Percentiles rank a stretch among this genome's conserved stretches.
These are phyloP conservation scores for sheep (Ovis aries) DNA, from an alignment of 2,113 vertebrate genomes.

Conservation along the genomic window DNA sequence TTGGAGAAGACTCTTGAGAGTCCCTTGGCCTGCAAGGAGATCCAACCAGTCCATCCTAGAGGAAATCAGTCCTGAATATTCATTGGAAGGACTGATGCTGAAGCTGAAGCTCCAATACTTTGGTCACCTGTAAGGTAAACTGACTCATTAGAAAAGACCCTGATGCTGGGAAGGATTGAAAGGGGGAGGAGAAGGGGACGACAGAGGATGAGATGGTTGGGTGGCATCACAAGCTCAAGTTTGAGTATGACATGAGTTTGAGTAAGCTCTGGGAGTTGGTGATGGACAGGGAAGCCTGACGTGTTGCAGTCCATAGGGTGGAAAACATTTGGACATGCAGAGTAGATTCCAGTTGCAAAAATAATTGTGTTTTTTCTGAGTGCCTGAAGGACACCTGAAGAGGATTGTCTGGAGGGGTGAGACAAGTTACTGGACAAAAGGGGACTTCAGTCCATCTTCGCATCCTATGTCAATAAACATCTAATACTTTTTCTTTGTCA, in stretches of 20 bases:
- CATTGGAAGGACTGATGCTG: background rate
- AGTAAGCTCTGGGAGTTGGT: background rate
- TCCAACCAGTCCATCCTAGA: background rate
- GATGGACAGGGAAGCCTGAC: background rate
- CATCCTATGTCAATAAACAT: background rate
- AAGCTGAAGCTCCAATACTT: background rate
- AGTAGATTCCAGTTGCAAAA: background rate
- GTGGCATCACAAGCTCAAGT: background rate
- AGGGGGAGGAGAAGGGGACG: fast-evolving
- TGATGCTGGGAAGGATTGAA: background rate
- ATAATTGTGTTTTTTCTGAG: background rate
- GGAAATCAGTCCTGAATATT: background rate
- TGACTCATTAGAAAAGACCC: background rate
- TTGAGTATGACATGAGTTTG: background rate
- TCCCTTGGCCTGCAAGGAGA: background rate
- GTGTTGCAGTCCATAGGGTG: background rate
- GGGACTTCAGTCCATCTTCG: background rate
- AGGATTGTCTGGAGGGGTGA: background rate
- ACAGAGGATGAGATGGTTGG: background rate
- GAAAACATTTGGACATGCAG: background rate
- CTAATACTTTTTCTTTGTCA: background rate
- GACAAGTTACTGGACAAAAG: background rate
- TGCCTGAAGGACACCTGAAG: background rate
- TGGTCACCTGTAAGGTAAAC: background rate
- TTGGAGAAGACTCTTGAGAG: background rate